These are phyloP conservation scores for Rhamphomyia laevipes DNA, from an alignment of 2,888 invertebrate genomes.

Conservation along the genomic window DNA sequence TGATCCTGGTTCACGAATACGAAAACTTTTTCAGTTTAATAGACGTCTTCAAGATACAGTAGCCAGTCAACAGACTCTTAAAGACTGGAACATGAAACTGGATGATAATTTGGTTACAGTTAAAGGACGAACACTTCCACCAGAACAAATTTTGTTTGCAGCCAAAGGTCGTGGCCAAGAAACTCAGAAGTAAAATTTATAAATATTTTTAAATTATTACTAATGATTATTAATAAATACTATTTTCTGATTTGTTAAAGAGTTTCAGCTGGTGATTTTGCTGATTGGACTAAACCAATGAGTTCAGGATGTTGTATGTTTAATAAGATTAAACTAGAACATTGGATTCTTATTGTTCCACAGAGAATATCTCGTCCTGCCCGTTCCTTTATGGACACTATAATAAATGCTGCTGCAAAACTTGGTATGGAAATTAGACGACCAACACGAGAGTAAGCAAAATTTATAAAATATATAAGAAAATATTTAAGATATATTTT, in stretches of 20 bases:
- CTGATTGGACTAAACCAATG: slow-evolving; percentile 68
- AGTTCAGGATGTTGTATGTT: slow-evolving; percentile 40
- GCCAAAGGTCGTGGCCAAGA: not conserved
- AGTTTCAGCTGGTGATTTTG: slow-evolving; percentile 42
- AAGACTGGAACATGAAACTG: slow-evolving; percentile 59
- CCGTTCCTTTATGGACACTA: slow-evolving; percentile 22
- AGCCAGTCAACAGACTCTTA: slow-evolving; percentile 47
- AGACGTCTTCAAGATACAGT: slow-evolving; percentile 43
- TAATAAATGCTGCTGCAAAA: slow-evolving; percentile 37
- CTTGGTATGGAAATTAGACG: slow-evolving; percentile 39
- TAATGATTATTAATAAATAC: not conserved
- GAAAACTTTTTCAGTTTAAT: slow-evolving; percentile 57
- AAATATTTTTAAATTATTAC: not conserved
- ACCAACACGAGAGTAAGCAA: slow-evolving; percentile 18
- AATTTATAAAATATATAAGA: not conserved
- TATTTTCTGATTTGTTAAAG: slow-evolving; percentile 13
- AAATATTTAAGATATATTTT: not conserved
- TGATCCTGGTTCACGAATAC: slow-evolving; percentile 56
- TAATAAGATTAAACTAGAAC: slow-evolving; percentile 20
- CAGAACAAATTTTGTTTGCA: slow-evolving; percentile 50
- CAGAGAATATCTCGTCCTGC: slow-evolving; percentile 23
- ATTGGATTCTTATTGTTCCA: slow-evolving; percentile 38
- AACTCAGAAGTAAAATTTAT: not conserved
- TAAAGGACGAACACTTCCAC: slow-evolving; percentile 51
- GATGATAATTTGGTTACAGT: slow-evolving; percentile 49